Conservation (phyloP, 30 jellyfish, hydroid and myxozoan species). For the Cassiopea xamachana region DNA sequence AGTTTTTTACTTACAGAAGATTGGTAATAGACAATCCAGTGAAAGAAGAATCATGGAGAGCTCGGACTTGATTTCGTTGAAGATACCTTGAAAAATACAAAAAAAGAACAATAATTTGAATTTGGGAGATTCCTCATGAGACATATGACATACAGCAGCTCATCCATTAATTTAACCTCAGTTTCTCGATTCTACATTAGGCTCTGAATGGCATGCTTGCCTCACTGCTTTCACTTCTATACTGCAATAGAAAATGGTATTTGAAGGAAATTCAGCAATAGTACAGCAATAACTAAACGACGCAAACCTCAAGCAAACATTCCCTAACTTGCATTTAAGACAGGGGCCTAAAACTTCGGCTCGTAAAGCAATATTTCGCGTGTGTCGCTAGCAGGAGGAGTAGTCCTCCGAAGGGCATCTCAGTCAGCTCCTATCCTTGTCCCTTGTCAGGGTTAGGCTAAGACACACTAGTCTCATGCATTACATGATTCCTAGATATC, state of each 20-base stretch:
- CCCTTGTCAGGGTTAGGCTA: too few species aligned
- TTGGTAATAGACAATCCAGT: conserved; percentile 66
- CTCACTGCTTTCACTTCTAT: background rate
- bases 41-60: conserved; percentile 79
- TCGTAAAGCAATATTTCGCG: too few species aligned
- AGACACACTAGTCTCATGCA: too few species aligned
- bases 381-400: too few species aligned
- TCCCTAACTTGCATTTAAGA: background rate
- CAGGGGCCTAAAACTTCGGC: too few species aligned
- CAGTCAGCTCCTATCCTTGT: too few species aligned
- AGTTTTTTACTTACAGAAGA: conserved; percentile 55
- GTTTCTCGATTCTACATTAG: background rate
- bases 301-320: background rate
- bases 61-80: conserved; percentile 54
- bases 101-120: background rate
- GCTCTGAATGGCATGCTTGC: background rate
- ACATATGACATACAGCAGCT: background rate
- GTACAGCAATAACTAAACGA: too few species aligned
- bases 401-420: too few species aligned
- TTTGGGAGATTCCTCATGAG: background rate
- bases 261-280: too few species aligned
- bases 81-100: conserved; percentile 54
- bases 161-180: too few species aligned
- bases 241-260: background rate
- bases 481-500: too few species aligned